These are phyloP conservation scores for Pygocentrus nattereri DNA, from an alignment of 2,797 vertebrate species.

Conservation along the genomic window DNA sequence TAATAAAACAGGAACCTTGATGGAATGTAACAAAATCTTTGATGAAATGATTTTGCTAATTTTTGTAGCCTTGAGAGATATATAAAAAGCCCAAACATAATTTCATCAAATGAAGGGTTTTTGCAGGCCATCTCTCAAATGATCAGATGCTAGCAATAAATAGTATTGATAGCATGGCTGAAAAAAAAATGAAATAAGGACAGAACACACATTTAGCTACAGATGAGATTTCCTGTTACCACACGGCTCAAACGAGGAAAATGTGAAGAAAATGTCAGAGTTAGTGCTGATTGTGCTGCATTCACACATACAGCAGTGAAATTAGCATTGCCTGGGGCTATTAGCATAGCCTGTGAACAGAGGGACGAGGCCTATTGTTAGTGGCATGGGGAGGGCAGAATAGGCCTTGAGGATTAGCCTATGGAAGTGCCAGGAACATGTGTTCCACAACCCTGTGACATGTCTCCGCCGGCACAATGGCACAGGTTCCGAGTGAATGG, in stretches of 20 bases:
- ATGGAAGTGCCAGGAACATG: conserved; percentile 42
- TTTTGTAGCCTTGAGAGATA: no score
- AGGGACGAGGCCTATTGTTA: conserved; percentile 55
- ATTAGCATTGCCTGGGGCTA: conserved; percentile 64
- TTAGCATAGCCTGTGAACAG: conserved; percentile 56
- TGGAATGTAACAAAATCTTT: no score
- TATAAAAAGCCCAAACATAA: no score
- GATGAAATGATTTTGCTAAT: no score
- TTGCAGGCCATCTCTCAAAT: no score
- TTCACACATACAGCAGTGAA: conserved; percentile 63
- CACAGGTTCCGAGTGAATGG: conserved; percentile 20
- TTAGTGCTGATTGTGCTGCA: conserved; percentile 61
- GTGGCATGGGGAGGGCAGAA: conserved; percentile 40
- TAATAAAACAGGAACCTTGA: no score
- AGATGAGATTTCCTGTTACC: conserved; percentile 14
- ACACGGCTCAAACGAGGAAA: conserved; percentile 26
- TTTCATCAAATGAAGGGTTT: no score
- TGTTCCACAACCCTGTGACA: conserved; percentile 42
- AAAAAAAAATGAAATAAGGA: background rate
- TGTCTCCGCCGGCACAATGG: conserved; percentile 36
- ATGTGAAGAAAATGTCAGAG: conserved; percentile 39
- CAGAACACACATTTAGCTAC: conserved; percentile 39
- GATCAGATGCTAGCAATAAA: no score
- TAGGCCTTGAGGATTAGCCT: conserved; percentile 21
- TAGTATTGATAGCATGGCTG: background rate